Conservation (phyloP, 2,888 invertebrate genomes). For the Muscina levida region DNA sequence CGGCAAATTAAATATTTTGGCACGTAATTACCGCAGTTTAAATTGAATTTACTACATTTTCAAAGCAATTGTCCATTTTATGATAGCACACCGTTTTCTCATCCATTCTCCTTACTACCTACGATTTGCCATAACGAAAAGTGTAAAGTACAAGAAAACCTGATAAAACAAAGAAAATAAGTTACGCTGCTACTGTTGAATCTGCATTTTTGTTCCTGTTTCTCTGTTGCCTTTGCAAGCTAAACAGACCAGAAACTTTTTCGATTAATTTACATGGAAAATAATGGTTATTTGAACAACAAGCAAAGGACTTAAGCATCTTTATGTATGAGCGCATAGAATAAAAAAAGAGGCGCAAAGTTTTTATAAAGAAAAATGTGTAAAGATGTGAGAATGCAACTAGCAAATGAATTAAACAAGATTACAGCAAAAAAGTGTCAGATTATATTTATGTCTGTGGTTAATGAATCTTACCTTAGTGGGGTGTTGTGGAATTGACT, state of each 20-base stretch:
- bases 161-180: slow-evolving; percentile 3
- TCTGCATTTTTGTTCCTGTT: slow-evolving; percentile 18
- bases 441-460: neutral
- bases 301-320: neutral
- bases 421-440: neutral
- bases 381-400: neutral
- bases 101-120: no score
- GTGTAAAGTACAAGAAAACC: neutral
- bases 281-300: slow-evolving; percentile 35
- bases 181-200: slow-evolving; percentile 1
- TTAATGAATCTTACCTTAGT: neutral
- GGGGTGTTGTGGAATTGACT: no score
- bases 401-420: neutral
- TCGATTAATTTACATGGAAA: slow-evolving; percentile 38
- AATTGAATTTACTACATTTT: no score
- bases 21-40: no score
- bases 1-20: no score
- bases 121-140: no score
- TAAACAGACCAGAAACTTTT: slow-evolving; percentile 21
- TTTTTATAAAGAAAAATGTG: slow-evolving; percentile 6
- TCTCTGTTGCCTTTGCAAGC: slow-evolving; percentile 1
- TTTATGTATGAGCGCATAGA: neutral
- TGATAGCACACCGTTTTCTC: no score
- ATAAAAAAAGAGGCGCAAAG: slow-evolving; percentile 15
- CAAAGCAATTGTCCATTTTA: no score